Percentiles rank a stretch among this genome's conserved stretches.
Conservation (phyloP, 2,888 invertebrate species). For the Chloromyia formosa region DNA sequence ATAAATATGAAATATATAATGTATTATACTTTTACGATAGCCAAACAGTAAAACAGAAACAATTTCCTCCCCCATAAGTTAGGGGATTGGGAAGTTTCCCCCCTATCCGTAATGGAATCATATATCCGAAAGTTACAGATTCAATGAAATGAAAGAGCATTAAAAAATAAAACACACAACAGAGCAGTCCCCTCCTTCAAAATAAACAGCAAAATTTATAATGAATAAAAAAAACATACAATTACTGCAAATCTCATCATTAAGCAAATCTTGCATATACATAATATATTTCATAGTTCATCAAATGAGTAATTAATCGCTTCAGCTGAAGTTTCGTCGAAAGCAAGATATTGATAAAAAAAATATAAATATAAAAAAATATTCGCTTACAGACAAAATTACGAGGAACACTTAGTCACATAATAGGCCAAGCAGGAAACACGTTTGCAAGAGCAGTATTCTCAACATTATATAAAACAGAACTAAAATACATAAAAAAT, state of each 20-base stretch:
- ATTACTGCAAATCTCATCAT: not conserved
- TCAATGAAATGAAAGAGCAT: constrained; percentile 19
- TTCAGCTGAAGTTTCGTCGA: constrained; percentile 27
- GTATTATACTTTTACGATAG: constrained; percentile 19
- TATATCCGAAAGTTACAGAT: not conserved
- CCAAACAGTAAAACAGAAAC: constrained; percentile 8
- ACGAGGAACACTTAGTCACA: constrained; percentile 21
- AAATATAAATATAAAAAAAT: not conserved
- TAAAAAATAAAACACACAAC: too few species aligned
- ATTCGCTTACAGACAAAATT: constrained; percentile 10
- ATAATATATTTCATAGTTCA: constrained; percentile 14
- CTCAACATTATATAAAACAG: too few species aligned
- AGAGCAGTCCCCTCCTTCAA: not conserved
- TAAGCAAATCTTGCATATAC: too few species aligned
- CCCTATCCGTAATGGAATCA: too few species aligned
- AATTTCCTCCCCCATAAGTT: not conserved
- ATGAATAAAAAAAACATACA: not conserved
- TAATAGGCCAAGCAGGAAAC: not conserved
- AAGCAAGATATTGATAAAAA: too few species aligned
- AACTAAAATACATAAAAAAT: constrained; percentile 8
- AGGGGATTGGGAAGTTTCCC: too few species aligned
- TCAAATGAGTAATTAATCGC: constrained; percentile 36
- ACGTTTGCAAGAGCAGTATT: constrained; percentile 24
- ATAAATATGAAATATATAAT: not conserved
- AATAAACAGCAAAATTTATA: not conserved